These are phyloP conservation scores for Galago senegalensis DNA, from an alignment of 2,797 vertebrate species.

Conservation along the genomic window DNA sequence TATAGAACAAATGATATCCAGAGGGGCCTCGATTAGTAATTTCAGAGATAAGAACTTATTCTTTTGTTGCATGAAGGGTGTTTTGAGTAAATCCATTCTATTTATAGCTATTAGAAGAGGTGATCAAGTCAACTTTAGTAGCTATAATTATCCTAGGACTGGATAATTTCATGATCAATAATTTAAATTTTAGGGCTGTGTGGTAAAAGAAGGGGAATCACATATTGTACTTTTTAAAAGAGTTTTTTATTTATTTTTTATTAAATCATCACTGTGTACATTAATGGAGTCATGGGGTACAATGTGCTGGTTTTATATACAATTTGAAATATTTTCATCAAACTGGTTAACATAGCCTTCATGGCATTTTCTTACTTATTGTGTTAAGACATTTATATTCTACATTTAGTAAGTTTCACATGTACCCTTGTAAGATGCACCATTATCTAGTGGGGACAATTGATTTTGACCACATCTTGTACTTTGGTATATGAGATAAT, in stretches of 20 bases:
- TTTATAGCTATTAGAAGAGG: slow-evolving; percentile 6
- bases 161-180: not conserved
- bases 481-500: not conserved
- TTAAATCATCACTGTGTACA: too few relatives aligned
- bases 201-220: slow-evolving; percentile 12
- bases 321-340: too few relatives aligned
- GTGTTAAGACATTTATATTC: too few relatives aligned
- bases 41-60: slow-evolving; percentile 25
- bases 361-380: too few relatives aligned
- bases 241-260: too few relatives aligned
- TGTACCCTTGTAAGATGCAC: too few relatives aligned
- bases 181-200: not conserved
- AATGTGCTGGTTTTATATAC: too few relatives aligned
- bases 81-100: slow-evolving; percentile 23
- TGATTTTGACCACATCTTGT: not conserved
- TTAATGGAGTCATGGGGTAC: too few relatives aligned
- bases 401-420: too few relatives aligned
- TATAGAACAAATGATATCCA: not conserved
- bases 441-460: too few relatives aligned
- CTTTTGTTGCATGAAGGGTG: not conserved
- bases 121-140: slow-evolving; percentile 24
- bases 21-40: not conserved
- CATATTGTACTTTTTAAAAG: too few relatives aligned
- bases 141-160: not conserved
- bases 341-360: too few relatives aligned